Conservation (phyloP, 1,140 invertebrate genomes). For the Hyposmocoma kahamanoa region DNA sequence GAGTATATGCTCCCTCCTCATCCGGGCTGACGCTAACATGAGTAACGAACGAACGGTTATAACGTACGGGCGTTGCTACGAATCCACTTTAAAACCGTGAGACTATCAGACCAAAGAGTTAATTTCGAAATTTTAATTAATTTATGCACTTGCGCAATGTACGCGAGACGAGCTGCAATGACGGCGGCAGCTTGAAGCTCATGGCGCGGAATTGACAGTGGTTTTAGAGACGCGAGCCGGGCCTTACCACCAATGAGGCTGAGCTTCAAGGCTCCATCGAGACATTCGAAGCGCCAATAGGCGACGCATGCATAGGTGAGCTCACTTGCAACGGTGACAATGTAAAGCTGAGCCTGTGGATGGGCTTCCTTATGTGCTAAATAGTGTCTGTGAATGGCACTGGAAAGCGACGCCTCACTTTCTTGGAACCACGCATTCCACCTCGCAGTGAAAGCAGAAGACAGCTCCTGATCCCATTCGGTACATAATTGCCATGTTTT, state of each 20-base stretch:
- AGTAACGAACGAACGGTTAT: too few relatives aligned
- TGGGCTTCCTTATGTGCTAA: not conserved
- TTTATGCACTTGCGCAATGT: too few relatives aligned
- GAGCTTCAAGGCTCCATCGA: too few relatives aligned
- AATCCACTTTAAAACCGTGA: too few relatives aligned
- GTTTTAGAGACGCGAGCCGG: not conserved
- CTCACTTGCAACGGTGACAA: not conserved
- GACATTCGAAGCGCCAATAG: constrained; percentile 1
- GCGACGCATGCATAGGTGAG: not conserved
- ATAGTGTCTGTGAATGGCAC: not conserved
- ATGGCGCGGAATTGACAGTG: not conserved
- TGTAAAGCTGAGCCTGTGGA: not conserved
- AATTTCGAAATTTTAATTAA: too few relatives aligned
- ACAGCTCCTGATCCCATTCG: not conserved
- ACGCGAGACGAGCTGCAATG: not conserved
- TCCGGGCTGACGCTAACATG: too few relatives aligned
- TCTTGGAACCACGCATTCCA: not conserved
- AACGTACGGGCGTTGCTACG: too few relatives aligned
- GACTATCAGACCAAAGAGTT: too few relatives aligned
- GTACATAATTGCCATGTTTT: not conserved
- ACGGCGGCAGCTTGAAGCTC: not conserved
- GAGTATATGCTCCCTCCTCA: too few relatives aligned
- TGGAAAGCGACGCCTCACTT: not conserved
- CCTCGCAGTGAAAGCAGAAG: not conserved
- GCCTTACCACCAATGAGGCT: not conserved